A percentile compares a stretch with the other conserved stretches of the same genome.
Conservation (phyloP, 2,888 invertebrate genomes). For the Platypus cylindrus region DNA sequence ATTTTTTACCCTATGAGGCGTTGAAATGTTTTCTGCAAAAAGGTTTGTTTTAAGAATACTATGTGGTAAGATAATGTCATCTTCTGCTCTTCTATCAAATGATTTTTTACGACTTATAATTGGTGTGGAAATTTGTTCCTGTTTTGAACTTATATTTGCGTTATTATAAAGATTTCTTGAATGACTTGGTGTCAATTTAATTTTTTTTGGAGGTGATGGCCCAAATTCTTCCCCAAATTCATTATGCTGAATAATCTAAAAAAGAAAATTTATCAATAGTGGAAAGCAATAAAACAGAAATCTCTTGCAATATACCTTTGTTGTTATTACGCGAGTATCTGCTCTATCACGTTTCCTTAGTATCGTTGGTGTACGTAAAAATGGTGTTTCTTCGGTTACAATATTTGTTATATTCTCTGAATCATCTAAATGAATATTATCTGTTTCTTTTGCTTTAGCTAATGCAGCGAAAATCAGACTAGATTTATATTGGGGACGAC, state of each 20-base stretch:
- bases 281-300: background rate
- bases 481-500: slow-evolving; percentile 35
- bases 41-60: slow-evolving; percentile 49
- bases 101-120: slow-evolving; percentile 35
- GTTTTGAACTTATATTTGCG: slow-evolving; percentile 8
- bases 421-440: slow-evolving; percentile 29
- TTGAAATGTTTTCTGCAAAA: slow-evolving; percentile 7
- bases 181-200: slow-evolving; percentile 22
- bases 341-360: slow-evolving; percentile 6
- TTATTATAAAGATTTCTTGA: slow-evolving; percentile 4
- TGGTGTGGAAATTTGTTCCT: slow-evolving; percentile 42
- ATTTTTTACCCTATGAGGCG: slow-evolving; percentile 5
- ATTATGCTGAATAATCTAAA: slow-evolving; percentile 15
- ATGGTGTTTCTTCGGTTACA: slow-evolving; percentile 44
- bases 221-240: slow-evolving; percentile 14
- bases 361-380: slow-evolving; percentile 46
- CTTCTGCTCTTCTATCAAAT: slow-evolving; percentile 12
- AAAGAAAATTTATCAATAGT: background rate
- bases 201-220: slow-evolving; percentile 19
- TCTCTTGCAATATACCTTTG: slow-evolving; percentile 5
- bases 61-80: slow-evolving; percentile 40
- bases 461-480: slow-evolving; percentile 37
- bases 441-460: slow-evolving; percentile 38
- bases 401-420: slow-evolving; percentile 33
- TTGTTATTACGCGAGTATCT: slow-evolving; percentile 15